phyloP scores from a whole-genome alignment of 2,888 invertebrate genomes.

The Apodemia mormo region DNA sequence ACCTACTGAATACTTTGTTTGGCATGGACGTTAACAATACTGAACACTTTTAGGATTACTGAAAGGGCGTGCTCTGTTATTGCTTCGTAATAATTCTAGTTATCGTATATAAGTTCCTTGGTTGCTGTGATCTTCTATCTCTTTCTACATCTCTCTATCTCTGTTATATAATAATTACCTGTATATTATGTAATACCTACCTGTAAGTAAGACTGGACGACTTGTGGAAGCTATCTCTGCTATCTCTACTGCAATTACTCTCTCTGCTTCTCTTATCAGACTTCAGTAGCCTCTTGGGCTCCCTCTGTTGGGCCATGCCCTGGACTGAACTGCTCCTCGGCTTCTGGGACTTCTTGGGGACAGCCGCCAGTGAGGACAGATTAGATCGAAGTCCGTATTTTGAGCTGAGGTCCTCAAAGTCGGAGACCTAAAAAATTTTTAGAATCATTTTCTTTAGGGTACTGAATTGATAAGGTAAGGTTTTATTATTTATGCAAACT shows the following conservation, averaged over 20 bases:
- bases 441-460: too few species aligned
- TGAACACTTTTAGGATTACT: too few species aligned
- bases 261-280: constrained; percentile 38
- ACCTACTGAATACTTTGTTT: too few species aligned
- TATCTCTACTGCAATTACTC: constrained; percentile 37
- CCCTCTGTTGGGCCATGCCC: constrained; percentile 36
- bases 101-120: too few species aligned
- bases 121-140: too few species aligned
- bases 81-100: too few species aligned
- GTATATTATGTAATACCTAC: constrained; percentile 26
- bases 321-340: constrained; percentile 55
- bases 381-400: constrained; percentile 56
- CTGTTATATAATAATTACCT: too few species aligned
- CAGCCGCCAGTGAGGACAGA: constrained; percentile 52
- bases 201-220: constrained; percentile 50
- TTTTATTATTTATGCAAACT: too few species aligned
- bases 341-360: constrained; percentile 53
- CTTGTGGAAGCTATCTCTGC: constrained; percentile 51
- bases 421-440: constrained; percentile 52
- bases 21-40: too few species aligned
- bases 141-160: too few species aligned
- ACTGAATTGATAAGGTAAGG: too few species aligned
- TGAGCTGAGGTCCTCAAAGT: constrained; percentile 63
- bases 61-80: too few species aligned
- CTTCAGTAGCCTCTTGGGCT: constrained; percentile 37